Conservation (phyloP, 2,888 invertebrate species). For the Gari tellinella region DNA sequence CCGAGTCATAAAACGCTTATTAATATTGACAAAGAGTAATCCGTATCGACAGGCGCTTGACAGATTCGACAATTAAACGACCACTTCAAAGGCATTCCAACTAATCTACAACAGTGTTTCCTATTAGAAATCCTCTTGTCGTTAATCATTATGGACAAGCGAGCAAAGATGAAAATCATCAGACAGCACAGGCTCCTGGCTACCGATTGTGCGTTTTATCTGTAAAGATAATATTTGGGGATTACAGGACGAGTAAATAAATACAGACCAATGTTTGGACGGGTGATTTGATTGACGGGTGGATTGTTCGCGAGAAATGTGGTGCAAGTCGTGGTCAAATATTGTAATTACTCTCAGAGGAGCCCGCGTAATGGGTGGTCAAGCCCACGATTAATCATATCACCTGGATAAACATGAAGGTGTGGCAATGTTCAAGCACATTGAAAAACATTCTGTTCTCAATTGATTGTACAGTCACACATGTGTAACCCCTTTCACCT, state of each 20-base stretch:
- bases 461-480: too few relatives aligned
- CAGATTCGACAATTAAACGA: conserved; percentile 62
- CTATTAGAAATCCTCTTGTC: conserved; percentile 47
- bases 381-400: conserved; percentile 15
- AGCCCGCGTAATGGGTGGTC: conserved; percentile 45
- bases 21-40: conserved; percentile 66
- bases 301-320: conserved; percentile 28
- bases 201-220: conserved; percentile 35
- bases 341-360: conserved; percentile 2
- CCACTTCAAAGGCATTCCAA: conserved; percentile 66
- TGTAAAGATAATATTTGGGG: conserved; percentile 55
- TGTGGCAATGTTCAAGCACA: conserved; percentile 6
- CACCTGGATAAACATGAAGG: conserved; percentile 23
- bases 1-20: conserved; percentile 55
- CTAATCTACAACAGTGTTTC: conserved; percentile 56
- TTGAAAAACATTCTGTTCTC: too few relatives aligned
- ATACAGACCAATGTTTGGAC: conserved; percentile 29
- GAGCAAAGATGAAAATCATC: conserved; percentile 41
- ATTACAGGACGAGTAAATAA: conserved; percentile 49
- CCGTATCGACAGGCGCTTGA: conserved; percentile 62
- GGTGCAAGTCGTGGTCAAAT: conserved; percentile 23
- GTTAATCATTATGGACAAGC: conserved; percentile 58
- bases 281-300: conserved; percentile 28
- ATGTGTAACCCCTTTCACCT: too few relatives aligned
- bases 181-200: conserved; percentile 23